Conservation (phyloP, 2,113 vertebrate genomes). For the Semnornis frantzii region DNA sequence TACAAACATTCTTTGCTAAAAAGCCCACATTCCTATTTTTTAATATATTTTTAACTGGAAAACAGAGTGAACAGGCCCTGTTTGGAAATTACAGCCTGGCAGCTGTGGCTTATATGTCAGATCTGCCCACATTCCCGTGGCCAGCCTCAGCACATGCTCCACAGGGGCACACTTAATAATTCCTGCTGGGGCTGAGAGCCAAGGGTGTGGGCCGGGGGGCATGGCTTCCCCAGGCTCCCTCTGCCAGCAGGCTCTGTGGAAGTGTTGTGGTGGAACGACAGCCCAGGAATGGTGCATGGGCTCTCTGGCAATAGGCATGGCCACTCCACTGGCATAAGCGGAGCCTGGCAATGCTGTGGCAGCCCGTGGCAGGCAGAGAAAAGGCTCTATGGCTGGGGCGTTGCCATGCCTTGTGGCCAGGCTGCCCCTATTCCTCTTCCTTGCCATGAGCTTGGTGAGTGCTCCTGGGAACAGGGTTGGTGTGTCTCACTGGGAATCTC, state of each 20-base stretch:
- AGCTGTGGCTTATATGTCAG: conserved; percentile 73
- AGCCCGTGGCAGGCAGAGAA: rapidly evolving
- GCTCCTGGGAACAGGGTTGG: neutral
- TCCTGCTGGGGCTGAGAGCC: conserved; percentile 39
- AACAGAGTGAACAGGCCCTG: conserved; percentile 53
- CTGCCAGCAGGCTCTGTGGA: neutral
- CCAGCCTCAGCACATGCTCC: conserved; percentile 73
- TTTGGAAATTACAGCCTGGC: conserved; percentile 75
- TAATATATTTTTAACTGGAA: conserved; percentile 78
- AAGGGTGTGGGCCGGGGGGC: conserved; percentile 14
- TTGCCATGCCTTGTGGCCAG: neutral
- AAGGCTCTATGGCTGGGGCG: neutral
- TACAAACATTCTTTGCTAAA: conserved; percentile 66
- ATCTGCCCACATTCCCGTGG: conserved; percentile 76
- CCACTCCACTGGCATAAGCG: rapidly evolving
- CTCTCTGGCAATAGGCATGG: rapidly evolving
- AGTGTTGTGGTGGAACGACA: neutral
- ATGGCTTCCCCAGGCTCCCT: conserved; percentile 3
- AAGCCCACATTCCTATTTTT: conserved; percentile 72
- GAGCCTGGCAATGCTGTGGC: neutral
- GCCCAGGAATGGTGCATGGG: neutral
- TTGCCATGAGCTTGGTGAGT: neutral
- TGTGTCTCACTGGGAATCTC: neutral
- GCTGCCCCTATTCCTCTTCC: neutral
- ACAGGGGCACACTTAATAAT: conserved; percentile 72